A percentile compares a stretch with the other conserved stretches of the same genome.
These are phyloP conservation scores for Esox niger DNA, from an alignment of 2,113 vertebrate genomes.

Conservation along the genomic window DNA sequence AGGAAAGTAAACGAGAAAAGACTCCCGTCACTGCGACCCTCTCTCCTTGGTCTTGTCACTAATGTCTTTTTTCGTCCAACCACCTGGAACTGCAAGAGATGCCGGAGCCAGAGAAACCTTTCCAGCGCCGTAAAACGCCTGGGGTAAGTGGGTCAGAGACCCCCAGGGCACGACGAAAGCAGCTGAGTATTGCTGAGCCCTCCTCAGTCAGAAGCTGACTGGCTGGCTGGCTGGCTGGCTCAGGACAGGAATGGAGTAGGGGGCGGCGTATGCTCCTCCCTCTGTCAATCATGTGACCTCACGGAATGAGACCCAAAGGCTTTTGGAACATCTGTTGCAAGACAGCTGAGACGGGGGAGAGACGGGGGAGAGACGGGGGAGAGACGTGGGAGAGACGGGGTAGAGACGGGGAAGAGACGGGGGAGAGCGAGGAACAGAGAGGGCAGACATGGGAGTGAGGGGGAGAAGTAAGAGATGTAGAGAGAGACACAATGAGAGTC, in stretches of 20 bases:
- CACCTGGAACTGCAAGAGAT: neutral
- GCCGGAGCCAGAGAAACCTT: neutral
- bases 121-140: neutral
- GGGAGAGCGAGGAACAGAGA: no score
- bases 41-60: neutral
- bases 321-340: constrained; percentile 34
- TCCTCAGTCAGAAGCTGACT: no score
- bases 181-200: neutral
- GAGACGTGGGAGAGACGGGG: no score
- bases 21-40: neutral
- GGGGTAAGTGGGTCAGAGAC: no score
- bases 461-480: constrained; percentile 8
- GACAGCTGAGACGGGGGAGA: constrained; percentile 5
- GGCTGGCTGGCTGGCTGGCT: no score
- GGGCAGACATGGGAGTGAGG: no score
- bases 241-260: no score
- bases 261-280: no score
- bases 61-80: neutral
- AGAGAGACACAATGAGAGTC: constrained; percentile 34
- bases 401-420: no score
- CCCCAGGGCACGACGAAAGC: no score
- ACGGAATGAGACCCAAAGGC: neutral
- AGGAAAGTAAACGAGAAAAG: neutral
- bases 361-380: neutral
- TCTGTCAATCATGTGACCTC: constrained; percentile 29